Conservation (phyloP, 2,113 vertebrate genomes). For the Larimichthys polyactis region DNA sequence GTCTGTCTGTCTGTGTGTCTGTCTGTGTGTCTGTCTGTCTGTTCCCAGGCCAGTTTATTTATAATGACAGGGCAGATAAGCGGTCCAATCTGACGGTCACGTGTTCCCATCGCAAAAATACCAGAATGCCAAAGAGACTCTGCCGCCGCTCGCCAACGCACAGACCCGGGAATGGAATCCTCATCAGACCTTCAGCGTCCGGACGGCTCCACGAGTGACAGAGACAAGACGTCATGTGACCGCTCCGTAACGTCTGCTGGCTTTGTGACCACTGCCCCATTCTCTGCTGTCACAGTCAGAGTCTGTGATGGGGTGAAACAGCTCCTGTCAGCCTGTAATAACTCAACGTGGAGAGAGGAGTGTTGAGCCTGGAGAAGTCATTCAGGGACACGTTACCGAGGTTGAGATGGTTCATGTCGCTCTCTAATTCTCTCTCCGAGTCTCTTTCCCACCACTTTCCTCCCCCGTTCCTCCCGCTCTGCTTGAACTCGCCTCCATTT, state of each 20-base stretch:
- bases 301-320: too few relatives aligned
- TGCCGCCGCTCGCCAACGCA: neutral
- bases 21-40: too few relatives aligned
- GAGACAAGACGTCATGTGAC: too few relatives aligned
- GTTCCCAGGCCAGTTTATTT: constrained; percentile 51
- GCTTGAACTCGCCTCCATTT: constrained; percentile 13
- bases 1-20: too few relatives aligned
- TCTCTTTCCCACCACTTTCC: constrained; percentile 9
- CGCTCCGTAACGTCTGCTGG: too few relatives aligned
- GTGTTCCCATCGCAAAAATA: neutral
- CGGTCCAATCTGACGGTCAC: neutral
- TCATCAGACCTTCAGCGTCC: too few relatives aligned
- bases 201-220: too few relatives aligned
- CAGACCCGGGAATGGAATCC: too few relatives aligned
- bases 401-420: neutral
- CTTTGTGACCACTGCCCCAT: too few relatives aligned
- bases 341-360: neutral
- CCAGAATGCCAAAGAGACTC: neutral
- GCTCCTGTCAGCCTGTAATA: neutral
- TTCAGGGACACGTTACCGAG: constrained; percentile 16
- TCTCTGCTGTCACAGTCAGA: too few relatives aligned
- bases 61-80: constrained; percentile 39
- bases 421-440: neutral
- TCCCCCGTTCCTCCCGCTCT: constrained; percentile 15
- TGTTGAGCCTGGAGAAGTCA: constrained; percentile 5